These are phyloP conservation scores for Hycleus phaleratus DNA, from an alignment of 1,140 invertebrate genomes.

Conservation along the genomic window DNA sequence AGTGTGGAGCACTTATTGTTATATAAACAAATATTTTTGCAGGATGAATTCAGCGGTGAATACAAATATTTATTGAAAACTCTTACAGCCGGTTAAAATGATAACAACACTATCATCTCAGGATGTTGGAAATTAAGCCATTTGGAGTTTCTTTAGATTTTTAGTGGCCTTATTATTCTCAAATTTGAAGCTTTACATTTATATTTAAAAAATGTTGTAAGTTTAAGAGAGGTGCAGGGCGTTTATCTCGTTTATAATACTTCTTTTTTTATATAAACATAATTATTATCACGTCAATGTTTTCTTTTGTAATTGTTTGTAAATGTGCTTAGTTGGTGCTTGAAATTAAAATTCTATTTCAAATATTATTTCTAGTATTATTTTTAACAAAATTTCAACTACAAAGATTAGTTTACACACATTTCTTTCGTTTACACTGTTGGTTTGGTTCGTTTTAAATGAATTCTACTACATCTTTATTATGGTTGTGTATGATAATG, in stretches of 20 bases:
- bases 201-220: neutral
- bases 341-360: constrained; percentile 16
- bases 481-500: no score
- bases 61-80: constrained; percentile 36
- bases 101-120: neutral
- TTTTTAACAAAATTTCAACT: no score
- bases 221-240: constrained; percentile 18
- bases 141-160: constrained; percentile 9
- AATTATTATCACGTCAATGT: neutral
- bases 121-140: constrained; percentile 3
- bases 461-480: no score
- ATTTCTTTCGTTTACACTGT: no score
- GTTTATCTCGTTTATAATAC: constrained; percentile 7
- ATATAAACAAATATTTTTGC: constrained; percentile 27
- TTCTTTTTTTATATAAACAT: constrained; percentile 22
- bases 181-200: constrained; percentile 16
- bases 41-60: constrained; percentile 34
- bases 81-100: constrained; percentile 31
- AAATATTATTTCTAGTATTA: constrained; percentile 1
- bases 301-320: constrained; percentile 26
- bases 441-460: no score
- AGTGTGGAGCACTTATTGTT: constrained; percentile 2
- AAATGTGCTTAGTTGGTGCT: constrained; percentile 27
- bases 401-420: no score
- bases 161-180: constrained; percentile 26